Evolutionary conservation across 2,888 invertebrate genomes (phyloP).

Genomic region (Phaedon cochleariae): DNA sequence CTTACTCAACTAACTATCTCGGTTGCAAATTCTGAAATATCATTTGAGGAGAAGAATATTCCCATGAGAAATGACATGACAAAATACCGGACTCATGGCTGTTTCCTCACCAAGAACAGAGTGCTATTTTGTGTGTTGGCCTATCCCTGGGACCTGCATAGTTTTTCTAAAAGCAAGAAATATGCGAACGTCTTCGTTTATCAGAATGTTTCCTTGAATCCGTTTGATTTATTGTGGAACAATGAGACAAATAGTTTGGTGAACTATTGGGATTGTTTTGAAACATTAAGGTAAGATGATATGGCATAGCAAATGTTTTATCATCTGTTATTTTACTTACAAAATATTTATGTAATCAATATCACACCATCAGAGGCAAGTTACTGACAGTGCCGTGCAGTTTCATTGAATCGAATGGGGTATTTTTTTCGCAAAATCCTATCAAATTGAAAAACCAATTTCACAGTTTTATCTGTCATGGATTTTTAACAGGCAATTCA

Average conservation of each 20-base stretch:
- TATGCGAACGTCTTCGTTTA: constrained; percentile 51
- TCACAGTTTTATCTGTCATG: no score
- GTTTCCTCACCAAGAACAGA: constrained; percentile 52
- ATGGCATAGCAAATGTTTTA: no score
- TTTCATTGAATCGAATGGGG: no score
- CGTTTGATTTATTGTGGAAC: constrained; percentile 51
- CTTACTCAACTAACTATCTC: constrained; percentile 52
- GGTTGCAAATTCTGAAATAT: constrained; percentile 47
- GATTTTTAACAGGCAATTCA: no score
- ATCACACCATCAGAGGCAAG: no score
- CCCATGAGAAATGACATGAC: constrained; percentile 52
- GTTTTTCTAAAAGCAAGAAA: constrained; percentile 43
- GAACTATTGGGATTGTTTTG: constrained; percentile 58
- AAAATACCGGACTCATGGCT: constrained; percentile 51
- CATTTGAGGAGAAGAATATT: constrained; percentile 47
- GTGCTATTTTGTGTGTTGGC: constrained; percentile 50
- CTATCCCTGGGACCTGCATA: constrained; percentile 48
- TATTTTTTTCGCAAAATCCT: no score
- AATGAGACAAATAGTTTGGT: constrained; percentile 49
- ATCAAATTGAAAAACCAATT: no score
- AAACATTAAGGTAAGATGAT: constrained; percentile 55
- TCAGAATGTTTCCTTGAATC: constrained; percentile 47
- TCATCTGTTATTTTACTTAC: neutral
- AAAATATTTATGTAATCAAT: constrained; percentile 1
- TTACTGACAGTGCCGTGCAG: no score